Percentiles rank a stretch among this genome's conserved stretches.
Evolutionary conservation across 2,797 vertebrate genomes (phyloP).

Genomic region (Dallia pectoralis): DNA sequence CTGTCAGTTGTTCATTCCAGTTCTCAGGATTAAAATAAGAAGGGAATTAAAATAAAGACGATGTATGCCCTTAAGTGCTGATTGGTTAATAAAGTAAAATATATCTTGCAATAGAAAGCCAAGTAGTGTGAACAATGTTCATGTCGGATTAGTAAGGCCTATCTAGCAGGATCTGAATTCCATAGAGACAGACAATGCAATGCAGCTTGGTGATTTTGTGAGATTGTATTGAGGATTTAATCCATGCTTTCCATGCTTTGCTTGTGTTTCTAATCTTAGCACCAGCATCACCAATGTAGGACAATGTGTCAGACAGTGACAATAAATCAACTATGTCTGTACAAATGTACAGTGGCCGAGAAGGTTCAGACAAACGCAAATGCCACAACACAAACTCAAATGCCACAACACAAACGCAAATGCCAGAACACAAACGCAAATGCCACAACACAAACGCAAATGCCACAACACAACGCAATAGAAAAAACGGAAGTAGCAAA

Average conservation of each 20-base stretch:
- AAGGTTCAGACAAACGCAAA: no score
- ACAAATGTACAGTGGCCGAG: no score
- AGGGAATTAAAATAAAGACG: neutral
- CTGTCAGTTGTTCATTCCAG: neutral
- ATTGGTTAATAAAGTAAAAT: neutral
- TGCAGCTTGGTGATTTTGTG: neutral
- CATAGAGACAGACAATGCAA: neutral
- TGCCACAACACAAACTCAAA: no score
- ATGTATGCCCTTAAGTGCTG: neutral
- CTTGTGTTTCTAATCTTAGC: constrained; percentile 8
- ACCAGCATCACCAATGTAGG: neutral
- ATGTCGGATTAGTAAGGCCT: neutral
- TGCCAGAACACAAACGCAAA: no score
- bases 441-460: no score
- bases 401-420: no score
- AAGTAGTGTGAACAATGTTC: neutral
- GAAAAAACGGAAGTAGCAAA: no score
- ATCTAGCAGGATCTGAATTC: neutral
- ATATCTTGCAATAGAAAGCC: neutral
- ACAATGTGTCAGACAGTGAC: constrained; percentile 5
- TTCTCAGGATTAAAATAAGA: no score
- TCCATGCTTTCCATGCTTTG: neutral
- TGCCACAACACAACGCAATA: no score
- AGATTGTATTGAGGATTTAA: neutral
- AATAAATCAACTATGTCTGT: constrained; percentile 24